Conservation (phyloP, 2,113 vertebrate species). For the Galbula dea region DNA sequence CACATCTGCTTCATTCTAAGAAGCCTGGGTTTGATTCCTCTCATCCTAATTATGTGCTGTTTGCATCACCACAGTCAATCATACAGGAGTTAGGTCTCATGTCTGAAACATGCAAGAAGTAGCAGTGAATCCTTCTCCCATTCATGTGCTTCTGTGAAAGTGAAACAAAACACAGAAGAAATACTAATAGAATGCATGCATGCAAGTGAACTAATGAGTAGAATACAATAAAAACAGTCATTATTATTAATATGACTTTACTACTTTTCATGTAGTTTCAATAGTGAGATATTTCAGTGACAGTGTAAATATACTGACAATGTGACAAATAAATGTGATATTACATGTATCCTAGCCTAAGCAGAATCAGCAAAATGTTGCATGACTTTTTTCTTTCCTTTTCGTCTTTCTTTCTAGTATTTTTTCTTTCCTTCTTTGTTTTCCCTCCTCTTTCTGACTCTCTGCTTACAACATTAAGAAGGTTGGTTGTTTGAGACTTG, state of each 20-base stretch:
- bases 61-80: not conserved
- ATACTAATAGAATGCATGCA: not conserved
- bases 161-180: not conserved
- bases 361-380: not conserved
- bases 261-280: not conserved
- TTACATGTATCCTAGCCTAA: not conserved
- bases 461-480: not conserved
- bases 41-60: not conserved
- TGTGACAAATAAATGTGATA: not conserved
- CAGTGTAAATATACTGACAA: not conserved
- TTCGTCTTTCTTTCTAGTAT: not conserved
- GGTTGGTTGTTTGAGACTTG: not conserved
- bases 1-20: not conserved
- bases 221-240: not conserved
- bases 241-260: not conserved
- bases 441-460: not conserved
- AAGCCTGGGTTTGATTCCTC: not conserved
- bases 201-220: not conserved
- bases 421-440: not conserved
- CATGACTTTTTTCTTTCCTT: not conserved
- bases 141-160: not conserved
- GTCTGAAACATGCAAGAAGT: not conserved
- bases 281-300: not conserved
- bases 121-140: not conserved
- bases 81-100: not conserved